Percentiles rank a stretch among this genome's conserved stretches.
Conservation (phyloP, 1,140 invertebrate species). For the Drosophila pruinosa region DNA sequence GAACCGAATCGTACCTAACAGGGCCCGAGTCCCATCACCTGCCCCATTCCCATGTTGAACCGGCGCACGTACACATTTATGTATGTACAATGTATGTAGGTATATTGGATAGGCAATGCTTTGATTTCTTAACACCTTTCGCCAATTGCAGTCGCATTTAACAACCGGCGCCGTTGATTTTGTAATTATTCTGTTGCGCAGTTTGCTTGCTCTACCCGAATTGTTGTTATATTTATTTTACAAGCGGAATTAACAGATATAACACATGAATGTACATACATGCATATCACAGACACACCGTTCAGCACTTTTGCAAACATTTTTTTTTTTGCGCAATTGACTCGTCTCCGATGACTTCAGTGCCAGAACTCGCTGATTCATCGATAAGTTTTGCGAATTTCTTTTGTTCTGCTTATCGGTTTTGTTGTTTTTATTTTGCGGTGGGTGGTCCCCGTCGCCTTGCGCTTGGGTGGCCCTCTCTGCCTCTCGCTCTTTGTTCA, state of each 20-base stretch:
- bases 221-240: slow-evolving; percentile 39
- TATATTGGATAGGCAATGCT: not conserved
- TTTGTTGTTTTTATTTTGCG: slow-evolving; percentile 21
- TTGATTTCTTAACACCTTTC: slow-evolving; percentile 51
- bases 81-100: not conserved
- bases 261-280: not conserved
- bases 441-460: slow-evolving; percentile 31
- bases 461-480: slow-evolving; percentile 37
- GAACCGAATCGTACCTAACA: not conserved
- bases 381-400: slow-evolving; percentile 46
- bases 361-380: slow-evolving; percentile 35
- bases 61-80: slow-evolving; percentile 35
- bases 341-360: slow-evolving; percentile 28
- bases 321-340: slow-evolving; percentile 12
- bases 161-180: slow-evolving; percentile 43
- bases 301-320: slow-evolving; percentile 11
- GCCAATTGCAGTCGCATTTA: slow-evolving; percentile 49
- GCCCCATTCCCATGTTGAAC: slow-evolving; percentile 6
- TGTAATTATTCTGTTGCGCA: slow-evolving; percentile 74
- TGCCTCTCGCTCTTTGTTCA: not conserved
- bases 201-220: slow-evolving; percentile 27
- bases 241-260: slow-evolving; percentile 21
- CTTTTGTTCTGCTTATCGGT: slow-evolving; percentile 35
- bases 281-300: not conserved
- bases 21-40: not conserved